phyloP scores from a whole-genome alignment of 2,797 vertebrate genomes.

The Tenualosa ilisha region DNA sequence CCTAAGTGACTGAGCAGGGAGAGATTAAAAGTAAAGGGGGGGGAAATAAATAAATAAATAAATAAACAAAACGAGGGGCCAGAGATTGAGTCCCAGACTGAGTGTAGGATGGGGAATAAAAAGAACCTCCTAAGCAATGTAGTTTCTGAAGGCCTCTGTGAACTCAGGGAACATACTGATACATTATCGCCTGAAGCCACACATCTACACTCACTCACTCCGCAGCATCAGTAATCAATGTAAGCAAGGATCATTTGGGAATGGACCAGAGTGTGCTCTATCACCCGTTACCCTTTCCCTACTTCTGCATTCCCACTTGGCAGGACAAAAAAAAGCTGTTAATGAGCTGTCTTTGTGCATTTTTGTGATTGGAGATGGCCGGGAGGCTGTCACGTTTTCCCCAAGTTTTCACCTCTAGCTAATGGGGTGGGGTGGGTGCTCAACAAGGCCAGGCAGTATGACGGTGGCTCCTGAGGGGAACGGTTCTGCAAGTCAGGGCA shows the following conservation, averaged over 20 bases:
- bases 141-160: background rate
- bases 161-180: background rate
- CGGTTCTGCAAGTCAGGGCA: constrained; percentile 30
- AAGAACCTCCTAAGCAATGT: background rate
- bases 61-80: background rate
- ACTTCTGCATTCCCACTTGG: constrained; percentile 18
- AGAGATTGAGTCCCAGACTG: background rate
- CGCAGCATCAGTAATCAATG: background rate
- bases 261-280: constrained; percentile 26
- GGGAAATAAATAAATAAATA: background rate
- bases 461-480: constrained; percentile 42
- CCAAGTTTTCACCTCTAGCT: background rate
- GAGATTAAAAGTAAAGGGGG: background rate
- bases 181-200: background rate
- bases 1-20: background rate
- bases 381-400: constrained; percentile 26
- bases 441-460: constrained; percentile 28
- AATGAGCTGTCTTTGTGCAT: constrained; percentile 39
- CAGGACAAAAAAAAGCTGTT: constrained; percentile 35
- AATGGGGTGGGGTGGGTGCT: constrained; percentile 29
- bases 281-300: constrained; percentile 29
- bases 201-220: background rate
- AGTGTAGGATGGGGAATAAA: background rate
- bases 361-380: constrained; percentile 38
- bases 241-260: background rate